These are phyloP conservation scores for Sander lucioperca DNA, from an alignment of 2,113 vertebrate genomes.

Conservation along the genomic window DNA sequence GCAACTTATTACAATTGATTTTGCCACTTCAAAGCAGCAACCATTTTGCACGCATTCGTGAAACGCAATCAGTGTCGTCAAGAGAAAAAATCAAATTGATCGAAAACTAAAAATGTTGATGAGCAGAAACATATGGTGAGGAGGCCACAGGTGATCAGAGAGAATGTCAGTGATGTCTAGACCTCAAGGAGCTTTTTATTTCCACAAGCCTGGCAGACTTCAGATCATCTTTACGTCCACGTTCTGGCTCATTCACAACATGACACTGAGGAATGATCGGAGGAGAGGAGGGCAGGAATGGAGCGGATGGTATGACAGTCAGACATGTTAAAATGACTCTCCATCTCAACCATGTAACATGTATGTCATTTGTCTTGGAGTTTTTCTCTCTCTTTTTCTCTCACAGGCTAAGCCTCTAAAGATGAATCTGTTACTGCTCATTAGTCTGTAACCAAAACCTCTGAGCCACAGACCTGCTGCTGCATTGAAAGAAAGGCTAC, in stretches of 20 bases:
- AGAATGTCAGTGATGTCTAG: slow-evolving; percentile 34
- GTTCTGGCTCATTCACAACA: slow-evolving; percentile 4
- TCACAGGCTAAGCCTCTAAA: neutral
- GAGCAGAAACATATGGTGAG: slow-evolving; percentile 65
- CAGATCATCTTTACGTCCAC: slow-evolving; percentile 58
- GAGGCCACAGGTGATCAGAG: slow-evolving; percentile 50
- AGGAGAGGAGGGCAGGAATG: slow-evolving; percentile 21
- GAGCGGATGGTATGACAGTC: slow-evolving; percentile 49
- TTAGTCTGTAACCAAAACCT: slow-evolving; percentile 48
- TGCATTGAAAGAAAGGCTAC: neutral
- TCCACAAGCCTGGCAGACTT: slow-evolving; percentile 5
- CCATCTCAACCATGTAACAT: slow-evolving; percentile 12
- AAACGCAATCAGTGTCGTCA: slow-evolving; percentile 23
- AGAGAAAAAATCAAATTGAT: slow-evolving; percentile 7
- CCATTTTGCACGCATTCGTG: neutral
- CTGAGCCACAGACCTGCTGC: slow-evolving; percentile 3
- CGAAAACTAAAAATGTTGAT: slow-evolving; percentile 41
- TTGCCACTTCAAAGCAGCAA: slow-evolving; percentile 42
- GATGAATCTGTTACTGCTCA: slow-evolving; percentile 40
- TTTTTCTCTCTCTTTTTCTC: neutral
- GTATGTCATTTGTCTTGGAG: slow-evolving; percentile 38
- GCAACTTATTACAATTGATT: neutral
- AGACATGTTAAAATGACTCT: slow-evolving; percentile 42
- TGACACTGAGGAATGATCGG: slow-evolving; percentile 69
- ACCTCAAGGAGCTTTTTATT: slow-evolving; percentile 19